Percentiles rank a stretch among this genome's conserved stretches.
Evolutionary conservation across 2,113 vertebrate genomes (phyloP).

Genomic region (Phocoena phocoena): DNA sequence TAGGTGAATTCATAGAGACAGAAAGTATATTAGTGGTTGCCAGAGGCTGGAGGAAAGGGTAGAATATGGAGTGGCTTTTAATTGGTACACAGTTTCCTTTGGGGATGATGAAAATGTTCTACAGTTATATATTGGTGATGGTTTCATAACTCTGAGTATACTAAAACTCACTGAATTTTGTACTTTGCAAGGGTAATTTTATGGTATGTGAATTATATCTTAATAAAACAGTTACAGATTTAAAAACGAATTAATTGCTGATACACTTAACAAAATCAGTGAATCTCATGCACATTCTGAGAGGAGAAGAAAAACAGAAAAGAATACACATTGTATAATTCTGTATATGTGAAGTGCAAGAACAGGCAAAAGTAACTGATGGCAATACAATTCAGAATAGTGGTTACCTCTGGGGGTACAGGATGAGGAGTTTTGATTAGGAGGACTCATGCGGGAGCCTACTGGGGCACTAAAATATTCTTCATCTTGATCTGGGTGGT

Average conservation of each 20-base stretch:
- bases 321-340: neutral
- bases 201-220: neutral
- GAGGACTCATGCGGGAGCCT: neutral
- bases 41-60: neutral
- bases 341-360: neutral
- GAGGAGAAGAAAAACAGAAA: neutral
- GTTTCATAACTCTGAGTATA: neutral
- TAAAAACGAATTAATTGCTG: neutral
- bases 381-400: no score
- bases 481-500: neutral
- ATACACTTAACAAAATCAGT: neutral
- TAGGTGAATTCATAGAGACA: neutral
- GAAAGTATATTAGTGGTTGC: neutral
- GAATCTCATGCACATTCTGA: neutral
- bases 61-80: neutral
- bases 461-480: neutral
- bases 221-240: neutral
- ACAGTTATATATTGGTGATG: conserved; percentile 6
- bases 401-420: neutral
- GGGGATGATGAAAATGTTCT: neutral
- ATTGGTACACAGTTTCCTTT: neutral
- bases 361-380: neutral
- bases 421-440: neutral
- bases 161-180: neutral
- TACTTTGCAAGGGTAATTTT: neutral